Percentiles rank a stretch among this genome's conserved stretches.
Conservation (phyloP, 2,888 invertebrate genomes). For the Eupithecia pulchellata region DNA sequence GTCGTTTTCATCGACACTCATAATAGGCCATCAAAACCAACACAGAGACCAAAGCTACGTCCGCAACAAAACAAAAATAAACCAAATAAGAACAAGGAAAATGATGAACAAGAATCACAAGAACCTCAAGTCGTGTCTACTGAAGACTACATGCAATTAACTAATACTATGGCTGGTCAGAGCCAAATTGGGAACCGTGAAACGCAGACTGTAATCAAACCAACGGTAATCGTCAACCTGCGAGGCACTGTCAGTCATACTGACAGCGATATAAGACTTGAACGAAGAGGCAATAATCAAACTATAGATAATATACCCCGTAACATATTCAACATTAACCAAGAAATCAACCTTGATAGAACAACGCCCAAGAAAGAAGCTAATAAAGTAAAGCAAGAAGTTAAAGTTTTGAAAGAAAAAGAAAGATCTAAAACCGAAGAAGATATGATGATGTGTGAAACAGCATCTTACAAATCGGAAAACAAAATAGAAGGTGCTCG, state of each 20-base stretch:
- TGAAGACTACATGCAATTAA: conserved; percentile 56
- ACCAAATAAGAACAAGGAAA: conserved; percentile 55
- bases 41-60: conserved; percentile 64
- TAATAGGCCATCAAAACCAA: conserved; percentile 50
- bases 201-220: conserved; percentile 78
- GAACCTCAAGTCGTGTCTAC: conserved; percentile 45
- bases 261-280: conserved; percentile 73
- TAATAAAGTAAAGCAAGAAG: conserved; percentile 57
- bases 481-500: conserved; percentile 53
- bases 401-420: conserved; percentile 50
- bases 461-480: conserved; percentile 53
- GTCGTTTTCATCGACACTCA: conserved; percentile 67
- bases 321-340: conserved; percentile 78
- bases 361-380: conserved; percentile 49
- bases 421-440: conserved; percentile 58
- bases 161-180: conserved; percentile 74
- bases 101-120: conserved; percentile 39
- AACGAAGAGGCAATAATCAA: conserved; percentile 61
- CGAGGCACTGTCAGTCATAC: conserved; percentile 71
- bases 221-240: conserved; percentile 79
- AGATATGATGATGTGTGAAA: conserved; percentile 73
- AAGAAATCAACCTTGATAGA: conserved; percentile 74
- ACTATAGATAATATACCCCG: conserved; percentile 57
- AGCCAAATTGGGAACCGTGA: conserved; percentile 81
- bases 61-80: conserved; percentile 47